phyloP scores from a whole-genome alignment of 2,797 vertebrate genomes.

The Diceros bicornis region DNA sequence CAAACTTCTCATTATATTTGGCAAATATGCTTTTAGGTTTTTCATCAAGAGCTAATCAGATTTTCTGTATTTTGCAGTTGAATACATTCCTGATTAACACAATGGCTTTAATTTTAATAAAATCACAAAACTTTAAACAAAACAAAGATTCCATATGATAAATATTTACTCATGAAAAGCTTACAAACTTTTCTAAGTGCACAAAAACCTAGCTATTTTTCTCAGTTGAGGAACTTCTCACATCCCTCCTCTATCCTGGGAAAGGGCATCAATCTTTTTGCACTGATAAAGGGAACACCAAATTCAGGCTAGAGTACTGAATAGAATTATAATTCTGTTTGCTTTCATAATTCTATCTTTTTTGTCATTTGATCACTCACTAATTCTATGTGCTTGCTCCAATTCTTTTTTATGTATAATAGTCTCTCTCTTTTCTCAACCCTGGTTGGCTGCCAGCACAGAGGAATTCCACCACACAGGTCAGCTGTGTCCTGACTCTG shows the following conservation, averaged over 20 bases:
- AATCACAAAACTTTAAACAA: neutral
- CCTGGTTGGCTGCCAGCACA: neutral
- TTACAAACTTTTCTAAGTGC: neutral
- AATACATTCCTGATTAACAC: neutral
- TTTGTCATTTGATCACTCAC: neutral
- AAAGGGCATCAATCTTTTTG: neutral
- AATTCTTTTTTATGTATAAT: neutral
- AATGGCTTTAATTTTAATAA: neutral
- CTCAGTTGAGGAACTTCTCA: neutral
- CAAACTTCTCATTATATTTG: neutral
- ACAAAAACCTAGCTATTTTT: neutral
- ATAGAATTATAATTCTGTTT: neutral
- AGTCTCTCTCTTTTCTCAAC: neutral
- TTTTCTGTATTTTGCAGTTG: neutral
- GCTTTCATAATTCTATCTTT: neutral
- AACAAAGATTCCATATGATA: neutral
- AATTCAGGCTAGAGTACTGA: neutral
- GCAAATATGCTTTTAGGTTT: neutral
- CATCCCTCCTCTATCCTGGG: neutral
- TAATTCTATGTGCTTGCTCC: neutral
- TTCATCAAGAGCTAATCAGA: neutral
- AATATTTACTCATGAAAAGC: neutral
- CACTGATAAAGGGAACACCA: neutral
- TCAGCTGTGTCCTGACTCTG: neutral
- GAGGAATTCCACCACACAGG: neutral